Percentiles rank a stretch among this genome's conserved stretches.
phyloP scores from a whole-genome alignment of 2,113 vertebrate species.

The Pseudorhombus dupliciocellatus region DNA sequence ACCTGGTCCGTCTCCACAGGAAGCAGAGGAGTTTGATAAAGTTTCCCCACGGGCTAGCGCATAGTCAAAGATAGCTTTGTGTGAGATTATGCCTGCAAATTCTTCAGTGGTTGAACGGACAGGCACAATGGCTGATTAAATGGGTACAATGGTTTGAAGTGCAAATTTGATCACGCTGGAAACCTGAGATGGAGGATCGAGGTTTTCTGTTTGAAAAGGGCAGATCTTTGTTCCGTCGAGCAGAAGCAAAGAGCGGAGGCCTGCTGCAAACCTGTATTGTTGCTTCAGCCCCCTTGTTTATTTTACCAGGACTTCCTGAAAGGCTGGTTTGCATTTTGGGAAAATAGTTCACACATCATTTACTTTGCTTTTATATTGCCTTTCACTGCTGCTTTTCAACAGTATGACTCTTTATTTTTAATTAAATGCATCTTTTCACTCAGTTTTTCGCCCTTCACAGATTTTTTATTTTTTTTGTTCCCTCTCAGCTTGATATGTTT shows the following conservation, averaged over 20 bases:
- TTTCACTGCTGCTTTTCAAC: not conserved
- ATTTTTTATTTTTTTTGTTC: not conserved
- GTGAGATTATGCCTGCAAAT: conserved; percentile 78
- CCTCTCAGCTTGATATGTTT: conserved; percentile 10
- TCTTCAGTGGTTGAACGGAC: conserved; percentile 80
- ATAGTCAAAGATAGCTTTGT: conserved; percentile 86
- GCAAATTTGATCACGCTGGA: conserved; percentile 84
- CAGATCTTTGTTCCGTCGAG: conserved; percentile 56
- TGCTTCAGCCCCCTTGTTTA: not conserved
- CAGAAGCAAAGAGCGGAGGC: conserved; percentile 32
- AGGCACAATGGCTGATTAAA: conserved; percentile 86
- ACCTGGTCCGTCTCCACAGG: conserved; percentile 79
- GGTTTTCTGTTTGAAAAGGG: conserved; percentile 77
- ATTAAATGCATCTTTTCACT: not conserved
- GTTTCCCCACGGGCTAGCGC: conserved; percentile 78
- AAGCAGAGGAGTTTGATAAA: conserved; percentile 78
- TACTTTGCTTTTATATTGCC: not conserved
- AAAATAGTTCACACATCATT: not conserved
- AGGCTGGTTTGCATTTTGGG: conserved; percentile 5
- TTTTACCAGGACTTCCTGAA: not conserved
- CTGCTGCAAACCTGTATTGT: conserved; percentile 9
- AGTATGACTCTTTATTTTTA: not conserved
- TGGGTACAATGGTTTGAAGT: conserved; percentile 85
- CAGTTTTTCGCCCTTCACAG: not conserved
- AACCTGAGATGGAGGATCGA: conserved; percentile 73